Evolutionary conservation across 1,140 invertebrate species (phyloP).

Genomic region (Drosophila kanapiae): DNA sequence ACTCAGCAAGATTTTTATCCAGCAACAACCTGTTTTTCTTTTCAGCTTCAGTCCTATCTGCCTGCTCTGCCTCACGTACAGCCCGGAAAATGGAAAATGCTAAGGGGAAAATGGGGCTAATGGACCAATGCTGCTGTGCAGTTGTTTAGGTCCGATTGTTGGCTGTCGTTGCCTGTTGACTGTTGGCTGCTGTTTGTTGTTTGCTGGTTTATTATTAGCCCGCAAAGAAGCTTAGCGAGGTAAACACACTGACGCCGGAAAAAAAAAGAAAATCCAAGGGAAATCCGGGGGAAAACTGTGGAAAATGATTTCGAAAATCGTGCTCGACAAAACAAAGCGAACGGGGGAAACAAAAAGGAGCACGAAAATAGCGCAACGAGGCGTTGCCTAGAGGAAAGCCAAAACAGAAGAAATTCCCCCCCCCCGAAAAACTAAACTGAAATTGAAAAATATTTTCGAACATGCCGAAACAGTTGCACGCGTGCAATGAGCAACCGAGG

Average conservation of each 20-base stretch:
- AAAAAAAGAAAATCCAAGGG: constrained; percentile 11
- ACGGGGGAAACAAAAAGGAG: constrained; percentile 17
- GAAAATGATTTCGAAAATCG: constrained; percentile 74
- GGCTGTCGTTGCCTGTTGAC: constrained; percentile 9
- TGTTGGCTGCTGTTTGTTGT: constrained; percentile 19
- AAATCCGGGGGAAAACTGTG: constrained; percentile 17
- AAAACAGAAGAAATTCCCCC: background rate
- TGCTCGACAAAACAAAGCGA: constrained; percentile 38
- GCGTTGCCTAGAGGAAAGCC: constrained; percentile 28
- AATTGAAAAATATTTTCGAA: constrained; percentile 67
- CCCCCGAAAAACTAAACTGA: constrained; percentile 64
- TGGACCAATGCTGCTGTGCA: constrained; percentile 71
- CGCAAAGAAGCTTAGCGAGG: constrained; percentile 72
- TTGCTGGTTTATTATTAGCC: constrained; percentile 75
- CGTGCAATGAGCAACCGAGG: constrained; percentile 61
- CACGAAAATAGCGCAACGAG: constrained; percentile 74
- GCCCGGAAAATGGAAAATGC: constrained; percentile 26
- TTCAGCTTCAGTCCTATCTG: background rate
- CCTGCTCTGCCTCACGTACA: constrained; percentile 33
- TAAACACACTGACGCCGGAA: constrained; percentile 68
- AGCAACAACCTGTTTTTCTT: constrained; percentile 31
- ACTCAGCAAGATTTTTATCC: background rate
- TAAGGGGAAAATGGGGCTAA: constrained; percentile 65
- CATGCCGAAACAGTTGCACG: constrained; percentile 58
- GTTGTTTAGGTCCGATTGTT: constrained; percentile 35